Conservation (phyloP, 2,797 vertebrate species). For the Pristis pectinata region DNA sequence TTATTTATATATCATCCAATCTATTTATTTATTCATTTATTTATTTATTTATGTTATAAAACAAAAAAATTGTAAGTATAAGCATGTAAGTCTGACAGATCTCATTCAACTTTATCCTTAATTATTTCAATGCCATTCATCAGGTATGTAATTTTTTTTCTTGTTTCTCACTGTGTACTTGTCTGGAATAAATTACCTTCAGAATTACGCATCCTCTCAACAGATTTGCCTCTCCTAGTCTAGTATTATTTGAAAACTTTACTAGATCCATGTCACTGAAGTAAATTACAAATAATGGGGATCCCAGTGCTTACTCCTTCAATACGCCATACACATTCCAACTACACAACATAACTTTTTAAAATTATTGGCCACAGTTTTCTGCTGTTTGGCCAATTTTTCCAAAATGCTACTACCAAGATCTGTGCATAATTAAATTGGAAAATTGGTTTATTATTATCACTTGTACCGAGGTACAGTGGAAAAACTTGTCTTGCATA, state of each 20-base stretch:
- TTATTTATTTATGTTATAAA: too few relatives aligned
- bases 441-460: too few relatives aligned
- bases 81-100: neutral
- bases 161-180: neutral
- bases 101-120: neutral
- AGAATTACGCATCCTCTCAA: neutral
- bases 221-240: neutral
- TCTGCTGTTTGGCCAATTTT: neutral
- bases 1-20: too few relatives aligned
- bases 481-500: too few relatives aligned
- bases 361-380: neutral
- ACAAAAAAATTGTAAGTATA: too few relatives aligned
- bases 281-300: neutral
- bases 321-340: neutral
- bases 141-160: neutral
- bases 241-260: neutral
- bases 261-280: neutral
- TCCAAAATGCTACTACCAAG: neutral
- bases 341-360: neutral
- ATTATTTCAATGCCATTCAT: conserved; percentile 4
- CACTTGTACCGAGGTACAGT: too few relatives aligned
- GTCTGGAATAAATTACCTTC: neutral
- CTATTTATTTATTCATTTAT: too few relatives aligned
- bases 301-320: neutral
- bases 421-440: neutral